These are phyloP conservation scores for Dipodomys merriami DNA, from an alignment of 2,113 vertebrate species.

Conservation along the genomic window DNA sequence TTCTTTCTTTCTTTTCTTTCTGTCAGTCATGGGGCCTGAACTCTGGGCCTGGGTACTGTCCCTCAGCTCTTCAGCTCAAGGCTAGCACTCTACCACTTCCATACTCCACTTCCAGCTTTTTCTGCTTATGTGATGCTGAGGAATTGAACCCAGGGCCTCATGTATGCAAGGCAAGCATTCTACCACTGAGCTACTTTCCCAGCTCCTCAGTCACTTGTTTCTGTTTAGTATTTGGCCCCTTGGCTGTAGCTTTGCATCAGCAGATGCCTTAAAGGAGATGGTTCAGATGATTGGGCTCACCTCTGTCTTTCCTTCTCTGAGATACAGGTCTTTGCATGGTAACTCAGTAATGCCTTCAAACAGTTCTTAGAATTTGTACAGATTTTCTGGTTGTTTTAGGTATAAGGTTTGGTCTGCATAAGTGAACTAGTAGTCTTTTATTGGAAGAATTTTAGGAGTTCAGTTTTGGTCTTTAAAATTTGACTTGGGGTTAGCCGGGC, in stretches of 20 bases:
- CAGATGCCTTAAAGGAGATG: neutral
- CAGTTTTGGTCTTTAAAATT: neutral
- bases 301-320: neutral
- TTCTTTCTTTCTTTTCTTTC: no score
- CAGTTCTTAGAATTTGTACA: neutral
- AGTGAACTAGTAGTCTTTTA: neutral
- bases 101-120: no score
- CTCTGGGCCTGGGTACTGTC: no score
- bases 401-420: neutral
- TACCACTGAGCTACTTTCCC: no score
- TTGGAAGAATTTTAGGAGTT: neutral
- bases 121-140: no score
- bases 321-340: neutral
- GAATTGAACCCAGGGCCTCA: no score
- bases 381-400: slow-evolving; percentile 42
- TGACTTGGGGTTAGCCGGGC: neutral
- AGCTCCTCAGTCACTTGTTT: neutral
- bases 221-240: neutral
- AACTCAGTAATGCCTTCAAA: neutral
- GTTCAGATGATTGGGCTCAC: neutral
- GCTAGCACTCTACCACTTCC: no score
- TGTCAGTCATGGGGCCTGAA: no score
- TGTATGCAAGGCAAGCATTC: no score
- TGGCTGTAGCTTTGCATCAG: neutral
- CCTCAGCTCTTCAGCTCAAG: no score